Evolutionary conservation across 1,140 invertebrate genomes (phyloP).

Genomic region (Callitettix versicolor): DNA sequence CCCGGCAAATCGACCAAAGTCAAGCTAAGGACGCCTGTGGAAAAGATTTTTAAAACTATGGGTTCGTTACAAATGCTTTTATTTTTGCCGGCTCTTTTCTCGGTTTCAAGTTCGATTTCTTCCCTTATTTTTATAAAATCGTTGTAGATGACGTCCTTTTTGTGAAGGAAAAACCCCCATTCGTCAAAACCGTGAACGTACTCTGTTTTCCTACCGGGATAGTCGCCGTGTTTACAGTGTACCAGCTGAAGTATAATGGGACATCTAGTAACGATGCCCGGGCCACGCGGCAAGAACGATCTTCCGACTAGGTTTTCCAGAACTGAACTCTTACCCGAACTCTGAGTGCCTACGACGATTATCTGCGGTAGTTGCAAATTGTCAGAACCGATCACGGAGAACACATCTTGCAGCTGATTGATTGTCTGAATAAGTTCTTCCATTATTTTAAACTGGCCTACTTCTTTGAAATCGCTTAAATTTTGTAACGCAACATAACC

Average conservation of each 20-base stretch:
- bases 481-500: no score
- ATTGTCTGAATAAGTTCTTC: conserved; percentile 18
- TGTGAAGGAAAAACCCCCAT: conserved; percentile 62
- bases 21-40: conserved; percentile 50
- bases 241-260: conserved; percentile 22
- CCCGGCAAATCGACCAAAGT: conserved; percentile 52
- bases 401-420: conserved; percentile 23
- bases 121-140: conserved; percentile 56
- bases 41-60: conserved; percentile 60
- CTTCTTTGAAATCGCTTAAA: no score
- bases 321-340: conserved; percentile 27
- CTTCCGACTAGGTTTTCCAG: conserved; percentile 23
- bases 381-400: conserved; percentile 10
- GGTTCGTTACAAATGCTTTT: conserved; percentile 60
- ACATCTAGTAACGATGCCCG: conserved; percentile 21
- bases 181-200: conserved; percentile 32
- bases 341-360: conserved; percentile 35
- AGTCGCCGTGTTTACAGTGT: not conserved
- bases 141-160: conserved; percentile 51
- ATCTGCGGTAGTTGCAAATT: conserved; percentile 21
- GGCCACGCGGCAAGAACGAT: conserved; percentile 23
- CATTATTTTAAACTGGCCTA: no score
- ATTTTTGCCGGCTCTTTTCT: conserved; percentile 52
- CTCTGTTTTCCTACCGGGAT: not conserved
- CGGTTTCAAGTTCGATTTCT: conserved; percentile 65